Evolutionary conservation across 2,888 invertebrate genomes (phyloP).

Genomic region (Harpalus rufipes): DNA sequence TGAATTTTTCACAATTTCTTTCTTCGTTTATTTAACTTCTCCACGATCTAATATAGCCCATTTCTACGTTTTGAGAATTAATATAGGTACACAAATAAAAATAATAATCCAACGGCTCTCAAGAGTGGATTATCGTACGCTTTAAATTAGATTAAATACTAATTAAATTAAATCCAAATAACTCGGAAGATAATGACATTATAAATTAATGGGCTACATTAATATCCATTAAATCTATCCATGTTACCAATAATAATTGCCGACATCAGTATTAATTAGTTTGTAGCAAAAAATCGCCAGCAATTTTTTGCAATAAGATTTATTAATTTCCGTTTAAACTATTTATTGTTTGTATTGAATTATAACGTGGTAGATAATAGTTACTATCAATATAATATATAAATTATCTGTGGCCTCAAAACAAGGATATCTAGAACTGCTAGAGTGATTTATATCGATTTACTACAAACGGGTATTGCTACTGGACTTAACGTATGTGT

Average conservation of each 20-base stretch:
- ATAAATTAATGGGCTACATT: constrained; percentile 22
- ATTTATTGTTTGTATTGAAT: constrained; percentile 16
- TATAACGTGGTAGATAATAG: background rate
- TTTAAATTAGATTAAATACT: constrained; percentile 20
- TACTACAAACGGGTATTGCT: background rate
- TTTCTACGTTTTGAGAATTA: too few species aligned
- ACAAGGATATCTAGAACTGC: constrained; percentile 22
- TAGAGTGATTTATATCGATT: background rate
- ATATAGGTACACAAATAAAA: too few species aligned
- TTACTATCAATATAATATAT: constrained; percentile 5
- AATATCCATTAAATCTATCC: constrained; percentile 40
- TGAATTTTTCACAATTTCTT: too few species aligned
- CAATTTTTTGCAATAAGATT: constrained; percentile 13
- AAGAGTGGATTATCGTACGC: background rate
- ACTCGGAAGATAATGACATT: constrained; percentile 9
- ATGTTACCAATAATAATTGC: constrained; percentile 19
- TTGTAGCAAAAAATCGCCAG: background rate
- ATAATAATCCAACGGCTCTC: too few species aligned
- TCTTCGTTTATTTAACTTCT: too few species aligned
- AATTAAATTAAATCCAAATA: constrained; percentile 19
- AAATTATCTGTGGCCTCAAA: constrained; percentile 22
- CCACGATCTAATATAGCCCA: too few species aligned
- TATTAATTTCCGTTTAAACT: constrained; percentile 13
- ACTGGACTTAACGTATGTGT: background rate
- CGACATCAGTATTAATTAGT: constrained; percentile 45